These are phyloP conservation scores for Cynocephalus volans DNA, from an alignment of 2,113 vertebrate genomes.

Conservation along the genomic window DNA sequence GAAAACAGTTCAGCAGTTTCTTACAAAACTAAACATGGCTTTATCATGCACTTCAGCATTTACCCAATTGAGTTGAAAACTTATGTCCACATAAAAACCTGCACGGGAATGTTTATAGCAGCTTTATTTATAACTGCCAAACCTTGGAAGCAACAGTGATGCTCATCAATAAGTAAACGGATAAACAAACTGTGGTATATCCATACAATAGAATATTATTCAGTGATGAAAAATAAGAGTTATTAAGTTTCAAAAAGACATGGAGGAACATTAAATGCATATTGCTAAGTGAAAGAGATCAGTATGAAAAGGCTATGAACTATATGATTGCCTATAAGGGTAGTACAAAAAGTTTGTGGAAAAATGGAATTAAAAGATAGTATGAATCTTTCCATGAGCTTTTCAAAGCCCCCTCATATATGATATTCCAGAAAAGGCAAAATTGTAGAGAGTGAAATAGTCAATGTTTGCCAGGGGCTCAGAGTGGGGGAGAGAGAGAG, in stretches of 20 bases:
- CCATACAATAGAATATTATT: not conserved
- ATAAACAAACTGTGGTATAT: not conserved
- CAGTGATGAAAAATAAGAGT: not conserved
- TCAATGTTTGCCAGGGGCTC: not conserved
- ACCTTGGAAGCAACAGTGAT: not conserved
- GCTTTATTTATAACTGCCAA: not conserved
- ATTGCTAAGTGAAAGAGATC: not conserved
- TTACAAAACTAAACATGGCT: not conserved
- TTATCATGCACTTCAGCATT: not conserved
- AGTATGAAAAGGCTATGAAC: not conserved
- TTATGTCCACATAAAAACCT: not conserved
- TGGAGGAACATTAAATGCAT: not conserved
- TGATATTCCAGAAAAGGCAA: not conserved
- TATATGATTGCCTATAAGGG: not conserved
- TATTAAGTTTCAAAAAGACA: not conserved
- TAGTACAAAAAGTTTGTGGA: too few relatives aligned
- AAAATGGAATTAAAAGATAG: too few relatives aligned
- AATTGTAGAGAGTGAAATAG: not conserved
- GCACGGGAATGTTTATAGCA: not conserved
- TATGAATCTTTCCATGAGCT: too few relatives aligned
- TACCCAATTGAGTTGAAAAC: not conserved
- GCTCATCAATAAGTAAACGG: not conserved
- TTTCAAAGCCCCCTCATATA: too few relatives aligned
- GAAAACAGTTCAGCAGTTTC: not conserved
- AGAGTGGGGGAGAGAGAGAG: not conserved